phyloP scores from a whole-genome alignment of 2,113 vertebrate genomes.

The Eulemur rufifrons region DNA sequence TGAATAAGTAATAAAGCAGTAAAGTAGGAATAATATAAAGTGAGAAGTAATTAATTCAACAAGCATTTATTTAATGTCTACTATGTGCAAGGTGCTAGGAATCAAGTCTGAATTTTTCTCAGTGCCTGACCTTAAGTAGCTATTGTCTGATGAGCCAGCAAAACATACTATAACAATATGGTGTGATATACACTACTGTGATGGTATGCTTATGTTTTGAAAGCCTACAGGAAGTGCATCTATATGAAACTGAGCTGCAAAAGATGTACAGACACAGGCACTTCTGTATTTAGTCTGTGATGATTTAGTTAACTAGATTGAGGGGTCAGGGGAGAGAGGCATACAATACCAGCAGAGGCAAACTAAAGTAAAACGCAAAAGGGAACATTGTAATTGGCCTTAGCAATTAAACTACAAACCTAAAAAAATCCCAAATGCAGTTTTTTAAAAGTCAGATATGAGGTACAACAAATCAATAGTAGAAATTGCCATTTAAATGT shows the following conservation, averaged over 20 bases:
- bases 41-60: not conserved
- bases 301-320: not conserved
- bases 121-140: not conserved
- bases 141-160: not conserved
- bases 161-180: not conserved
- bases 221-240: not conserved
- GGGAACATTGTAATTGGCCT: not conserved
- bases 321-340: not conserved
- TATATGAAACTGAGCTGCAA: not conserved
- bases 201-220: not conserved
- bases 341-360: not conserved
- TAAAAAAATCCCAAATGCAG: not conserved
- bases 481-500: not conserved
- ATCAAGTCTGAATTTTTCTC: not conserved
- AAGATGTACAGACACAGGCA: not conserved
- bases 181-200: not conserved
- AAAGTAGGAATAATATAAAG: not conserved
- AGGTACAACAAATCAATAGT: not conserved
- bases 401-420: constrained; percentile 11
- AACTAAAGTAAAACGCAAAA: not conserved
- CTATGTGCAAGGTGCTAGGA: not conserved
- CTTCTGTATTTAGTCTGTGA: not conserved
- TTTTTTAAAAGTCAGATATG: not conserved
- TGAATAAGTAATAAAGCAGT: not conserved
- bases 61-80: not conserved